Percentiles rank a stretch among this genome's conserved stretches.
These are phyloP conservation scores for Myotis myotis DNA, from an alignment of 2,797 vertebrate species.

Conservation along the genomic window DNA sequence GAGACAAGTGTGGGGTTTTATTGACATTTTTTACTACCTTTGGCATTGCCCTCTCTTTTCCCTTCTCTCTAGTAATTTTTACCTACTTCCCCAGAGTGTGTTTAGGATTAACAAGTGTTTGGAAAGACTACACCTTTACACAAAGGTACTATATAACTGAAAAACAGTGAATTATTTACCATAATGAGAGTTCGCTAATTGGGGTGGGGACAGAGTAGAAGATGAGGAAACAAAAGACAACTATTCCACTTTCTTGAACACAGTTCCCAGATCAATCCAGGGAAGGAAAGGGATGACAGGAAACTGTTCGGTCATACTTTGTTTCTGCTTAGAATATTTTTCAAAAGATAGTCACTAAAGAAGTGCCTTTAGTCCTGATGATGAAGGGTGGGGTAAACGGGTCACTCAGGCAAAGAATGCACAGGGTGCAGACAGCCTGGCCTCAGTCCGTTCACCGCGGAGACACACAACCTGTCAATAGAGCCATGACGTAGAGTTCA, in stretches of 20 bases:
- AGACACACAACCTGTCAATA: not conserved
- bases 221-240: not conserved
- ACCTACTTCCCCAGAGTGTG: conserved; percentile 56
- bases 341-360: not conserved
- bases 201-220: not conserved
- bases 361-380: not conserved
- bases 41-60: not conserved
- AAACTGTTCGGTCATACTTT: not conserved
- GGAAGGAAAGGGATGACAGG: not conserved
- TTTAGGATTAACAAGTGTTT: conserved; percentile 72
- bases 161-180: conserved; percentile 73
- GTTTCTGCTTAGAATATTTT: not conserved
- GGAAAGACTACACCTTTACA: conserved; percentile 52
- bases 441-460: not conserved
- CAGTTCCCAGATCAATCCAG: not conserved
- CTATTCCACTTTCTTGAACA: not conserved
- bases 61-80: conserved; percentile 67
- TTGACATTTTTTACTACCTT: conserved; percentile 42
- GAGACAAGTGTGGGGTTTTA: conserved; percentile 38
- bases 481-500: not conserved
- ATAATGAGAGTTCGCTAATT: conserved; percentile 49
- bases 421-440: not conserved
- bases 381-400: not conserved
- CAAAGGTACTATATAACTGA: conserved; percentile 66
- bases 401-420: not conserved